Conservation (phyloP, 2,113 vertebrate genomes). For the Antechinus flavipes region DNA sequence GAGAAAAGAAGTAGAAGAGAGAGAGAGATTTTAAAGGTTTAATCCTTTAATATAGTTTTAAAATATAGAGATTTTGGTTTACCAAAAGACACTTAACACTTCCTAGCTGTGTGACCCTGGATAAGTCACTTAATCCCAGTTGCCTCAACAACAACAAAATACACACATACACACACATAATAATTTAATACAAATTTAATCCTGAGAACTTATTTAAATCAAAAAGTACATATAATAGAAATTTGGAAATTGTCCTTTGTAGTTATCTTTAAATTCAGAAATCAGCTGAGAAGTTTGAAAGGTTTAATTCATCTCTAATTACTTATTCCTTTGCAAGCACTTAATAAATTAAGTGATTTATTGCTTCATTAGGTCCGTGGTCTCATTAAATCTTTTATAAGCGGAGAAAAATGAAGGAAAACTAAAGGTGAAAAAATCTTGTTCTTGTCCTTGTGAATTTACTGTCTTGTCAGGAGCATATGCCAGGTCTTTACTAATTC, state of each 20-base stretch:
- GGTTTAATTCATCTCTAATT: neutral
- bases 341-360: neutral
- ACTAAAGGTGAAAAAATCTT: neutral
- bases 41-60: neutral
- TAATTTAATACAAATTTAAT: neutral
- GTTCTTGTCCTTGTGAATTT: neutral
- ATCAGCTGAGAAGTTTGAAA: neutral
- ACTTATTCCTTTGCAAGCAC: neutral
- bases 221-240: neutral
- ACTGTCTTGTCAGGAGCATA: neutral
- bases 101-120: too few species aligned
- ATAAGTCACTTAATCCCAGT: too few species aligned
- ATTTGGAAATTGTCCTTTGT: neutral
- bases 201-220: neutral
- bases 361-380: neutral
- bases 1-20: neutral
- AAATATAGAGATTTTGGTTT: neutral
- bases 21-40: neutral
- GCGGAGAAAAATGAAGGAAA: neutral
- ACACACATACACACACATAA: too few species aligned
- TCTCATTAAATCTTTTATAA: neutral
- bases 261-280: neutral
- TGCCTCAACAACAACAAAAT: too few species aligned
- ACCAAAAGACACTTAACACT: too few species aligned
- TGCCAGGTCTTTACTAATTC: neutral